A percentile compares a stretch with the other conserved stretches of the same genome.
Conservation (phyloP, 2,797 vertebrate genomes). For the Carduelis carduelis region DNA sequence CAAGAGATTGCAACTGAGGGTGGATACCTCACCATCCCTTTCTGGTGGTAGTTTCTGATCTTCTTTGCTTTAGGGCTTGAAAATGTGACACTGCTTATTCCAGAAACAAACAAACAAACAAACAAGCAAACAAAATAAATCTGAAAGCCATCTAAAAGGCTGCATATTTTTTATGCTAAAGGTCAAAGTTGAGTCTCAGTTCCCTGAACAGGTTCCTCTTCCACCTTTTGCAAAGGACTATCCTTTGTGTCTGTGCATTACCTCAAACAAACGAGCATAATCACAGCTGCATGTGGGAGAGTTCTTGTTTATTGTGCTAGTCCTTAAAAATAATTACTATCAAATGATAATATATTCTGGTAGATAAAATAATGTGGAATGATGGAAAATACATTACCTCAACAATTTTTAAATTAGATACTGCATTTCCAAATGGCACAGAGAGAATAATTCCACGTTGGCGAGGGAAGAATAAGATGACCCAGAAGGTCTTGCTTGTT, state of each 20-base stretch:
- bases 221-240: neutral
- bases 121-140: neutral
- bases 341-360: neutral
- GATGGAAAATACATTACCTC: neutral
- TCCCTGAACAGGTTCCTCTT: neutral
- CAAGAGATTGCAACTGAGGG: neutral
- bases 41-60: neutral
- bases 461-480: neutral
- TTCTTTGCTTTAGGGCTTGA: neutral
- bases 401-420: neutral
- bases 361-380: neutral
- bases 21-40: neutral
- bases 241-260: neutral
- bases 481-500: neutral
- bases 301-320: neutral
- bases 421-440: neutral
- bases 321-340: neutral
- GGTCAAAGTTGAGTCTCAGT: neutral
- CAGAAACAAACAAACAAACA: neutral
- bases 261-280: neutral
- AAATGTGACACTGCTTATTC: neutral
- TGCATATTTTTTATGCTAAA: neutral
- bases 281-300: neutral
- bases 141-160: neutral
- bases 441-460: neutral